Evolutionary conservation across 2,797 vertebrate species (phyloP), one percentile per base, ranked within the genome.

Genomic region (Remorina albescens): DNA sequence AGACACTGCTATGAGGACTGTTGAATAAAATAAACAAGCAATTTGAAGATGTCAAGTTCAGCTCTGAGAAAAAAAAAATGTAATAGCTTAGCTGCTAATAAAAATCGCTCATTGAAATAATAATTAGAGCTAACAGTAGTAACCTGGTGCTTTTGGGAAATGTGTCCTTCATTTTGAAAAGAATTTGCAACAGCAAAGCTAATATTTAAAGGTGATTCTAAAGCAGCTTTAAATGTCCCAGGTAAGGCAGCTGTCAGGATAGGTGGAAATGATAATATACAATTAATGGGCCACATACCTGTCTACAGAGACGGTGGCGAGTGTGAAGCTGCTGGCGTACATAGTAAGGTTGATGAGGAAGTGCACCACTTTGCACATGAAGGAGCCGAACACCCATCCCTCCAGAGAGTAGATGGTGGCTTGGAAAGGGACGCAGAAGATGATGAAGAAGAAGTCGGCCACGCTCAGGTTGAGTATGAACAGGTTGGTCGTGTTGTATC

Each of bases 271-370:
- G 11, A 34, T 23, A 28, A 23, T 25, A 63, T 18, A 19, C 15
- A 6, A 34, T 6, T 37, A 6, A 5, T 11, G 4, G 6, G 11
- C 8, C 39, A 74, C 85, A 0, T 80, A 97, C 96, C 96, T 96
- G 95, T 97, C 96, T 2, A 97, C 96, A 0, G 96, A 97, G 67
- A 96, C 95, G 0, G 95, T 95, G 0, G 96, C 96, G 9, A 97
- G 90, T 0, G 96, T 97, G 90, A 97, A 97, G 90, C 96, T 97
- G 94, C 96, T 97, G 73, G 96, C 96, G 0, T 96, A 97, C 96
- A 97, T 97, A 83, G 96, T 96, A 74, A 97, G 95, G 90, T 96
- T 96, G 91, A 97, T 97, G 87, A 97, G 95, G 91, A 97, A 97
- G 89, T 96, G 96, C 51, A 97, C 96, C 8, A 92, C 95, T 86